Conservation (phyloP, 2,113 vertebrate genomes). For the Heterotis niloticus region DNA sequence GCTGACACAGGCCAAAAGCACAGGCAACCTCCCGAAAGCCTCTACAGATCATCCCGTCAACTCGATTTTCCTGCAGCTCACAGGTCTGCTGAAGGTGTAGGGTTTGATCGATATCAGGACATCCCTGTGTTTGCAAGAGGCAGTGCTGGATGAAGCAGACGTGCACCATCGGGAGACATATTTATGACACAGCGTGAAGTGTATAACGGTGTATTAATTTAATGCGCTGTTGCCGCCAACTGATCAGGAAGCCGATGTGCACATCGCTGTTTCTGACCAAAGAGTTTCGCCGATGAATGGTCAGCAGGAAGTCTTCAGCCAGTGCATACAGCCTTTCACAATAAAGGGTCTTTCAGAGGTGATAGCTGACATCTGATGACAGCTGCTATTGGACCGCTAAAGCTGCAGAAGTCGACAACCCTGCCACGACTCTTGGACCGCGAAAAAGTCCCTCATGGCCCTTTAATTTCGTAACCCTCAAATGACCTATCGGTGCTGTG, state of each 20-base stretch:
- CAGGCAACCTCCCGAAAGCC: not conserved
- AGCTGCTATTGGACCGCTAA: not conserved
- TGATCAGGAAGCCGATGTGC: too few species aligned
- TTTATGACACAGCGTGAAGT: too few species aligned
- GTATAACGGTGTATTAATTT: too few species aligned
- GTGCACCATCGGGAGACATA: not conserved
- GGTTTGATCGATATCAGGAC: not conserved
- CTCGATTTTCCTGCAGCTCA: too few species aligned
- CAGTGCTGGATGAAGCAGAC: not conserved
- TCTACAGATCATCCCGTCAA: not conserved
- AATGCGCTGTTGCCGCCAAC: too few species aligned
- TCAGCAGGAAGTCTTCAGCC: not conserved
- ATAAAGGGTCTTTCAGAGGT: too few species aligned
- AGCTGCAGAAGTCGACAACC: not conserved
- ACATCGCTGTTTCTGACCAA: too few species aligned
- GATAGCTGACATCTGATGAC: not conserved
- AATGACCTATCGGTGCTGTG: too few species aligned
- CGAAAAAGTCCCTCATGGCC: not conserved
- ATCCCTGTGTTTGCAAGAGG: not conserved
- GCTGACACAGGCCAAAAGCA: constrained; percentile 23
- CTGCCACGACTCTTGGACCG: not conserved
- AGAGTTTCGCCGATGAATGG: too few species aligned
- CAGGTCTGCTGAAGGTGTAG: not conserved
- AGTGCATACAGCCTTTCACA: not conserved
- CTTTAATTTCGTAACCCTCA: not conserved